phyloP scores from a whole-genome alignment of 2,113 vertebrate species.

The Rhea americana region DNA sequence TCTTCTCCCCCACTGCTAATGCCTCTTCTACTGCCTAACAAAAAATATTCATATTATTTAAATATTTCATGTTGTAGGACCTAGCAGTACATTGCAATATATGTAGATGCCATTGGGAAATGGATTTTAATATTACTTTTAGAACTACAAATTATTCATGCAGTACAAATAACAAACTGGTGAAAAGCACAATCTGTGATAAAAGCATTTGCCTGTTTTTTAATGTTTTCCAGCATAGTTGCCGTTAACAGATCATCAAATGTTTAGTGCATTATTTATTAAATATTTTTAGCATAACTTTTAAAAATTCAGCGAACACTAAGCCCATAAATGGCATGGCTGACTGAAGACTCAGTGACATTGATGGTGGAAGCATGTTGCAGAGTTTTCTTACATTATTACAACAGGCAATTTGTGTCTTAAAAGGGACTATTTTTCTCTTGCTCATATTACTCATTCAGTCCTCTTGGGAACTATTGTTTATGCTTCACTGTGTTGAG shows the following conservation, averaged over 20 bases:
- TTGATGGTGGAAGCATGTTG: neutral
- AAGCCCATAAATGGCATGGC: neutral
- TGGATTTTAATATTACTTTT: constrained; percentile 59
- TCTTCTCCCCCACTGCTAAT: neutral
- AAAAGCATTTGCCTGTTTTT: constrained; percentile 39
- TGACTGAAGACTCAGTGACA: neutral
- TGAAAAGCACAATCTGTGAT: neutral
- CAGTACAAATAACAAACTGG: constrained; percentile 30
- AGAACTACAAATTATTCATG: constrained; percentile 51
- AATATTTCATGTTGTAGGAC: constrained; percentile 54
- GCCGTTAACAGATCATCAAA: constrained; percentile 36
- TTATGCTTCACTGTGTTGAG: neutral
- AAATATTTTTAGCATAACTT: constrained; percentile 40
- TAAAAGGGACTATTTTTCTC: neutral
- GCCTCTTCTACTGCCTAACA: neutral
- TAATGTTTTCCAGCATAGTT: neutral
- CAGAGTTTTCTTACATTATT: neutral
- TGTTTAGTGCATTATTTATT: constrained; percentile 62
- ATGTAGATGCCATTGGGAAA: constrained; percentile 29
- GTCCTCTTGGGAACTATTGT: neutral
- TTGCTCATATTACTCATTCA: neutral
- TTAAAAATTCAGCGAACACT: constrained; percentile 46
- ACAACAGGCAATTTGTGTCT: neutral
- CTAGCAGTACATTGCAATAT: neutral
- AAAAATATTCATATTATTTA: constrained; percentile 51